Percentiles rank a stretch among this genome's conserved stretches.
phyloP scores from a whole-genome alignment of 37 sponge, comb jelly and placozoan species.

The Bolinopsis microptera region DNA sequence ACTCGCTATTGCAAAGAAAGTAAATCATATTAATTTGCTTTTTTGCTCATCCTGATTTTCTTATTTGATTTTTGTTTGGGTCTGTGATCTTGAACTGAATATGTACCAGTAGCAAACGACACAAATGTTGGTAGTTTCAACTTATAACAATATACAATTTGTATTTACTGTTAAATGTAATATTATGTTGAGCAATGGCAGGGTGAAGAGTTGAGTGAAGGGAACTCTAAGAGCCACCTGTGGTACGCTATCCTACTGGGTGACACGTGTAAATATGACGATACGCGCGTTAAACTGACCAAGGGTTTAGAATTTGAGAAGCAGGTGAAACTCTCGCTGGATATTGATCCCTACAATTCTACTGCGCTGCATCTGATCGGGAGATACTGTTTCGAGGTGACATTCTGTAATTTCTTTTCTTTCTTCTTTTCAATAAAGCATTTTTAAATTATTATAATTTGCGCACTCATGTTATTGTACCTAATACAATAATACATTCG shows the following conservation, averaged over 20 bases:
- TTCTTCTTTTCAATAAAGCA: too few species aligned
- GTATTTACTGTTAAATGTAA: too few species aligned
- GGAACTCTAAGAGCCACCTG: slow-evolving; percentile 21
- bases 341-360: slow-evolving; percentile 36
- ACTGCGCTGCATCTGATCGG: slow-evolving; percentile 50
- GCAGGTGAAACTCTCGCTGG: neutral
- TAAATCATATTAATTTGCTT: neutral
- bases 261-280: slow-evolving; percentile 57
- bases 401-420: neutral
- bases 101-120: too few species aligned
- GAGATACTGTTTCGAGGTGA: slow-evolving; percentile 46
- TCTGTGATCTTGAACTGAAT: too few species aligned
- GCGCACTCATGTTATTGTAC: too few species aligned
- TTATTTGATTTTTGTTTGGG: too few species aligned
- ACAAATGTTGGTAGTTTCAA: too few species aligned
- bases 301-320: slow-evolving; percentile 59
- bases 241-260: slow-evolving; percentile 63
- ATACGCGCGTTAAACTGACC: slow-evolving; percentile 4
- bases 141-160: too few species aligned
- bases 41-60: too few species aligned
- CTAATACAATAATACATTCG: too few species aligned
- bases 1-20: neutral
- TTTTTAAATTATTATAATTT: too few species aligned
- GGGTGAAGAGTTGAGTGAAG: slow-evolving; percentile 26
- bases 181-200: too few species aligned